Evolutionary conservation across 2,888 invertebrate species (phyloP).

Genomic region (Nemurella pictetii): DNA sequence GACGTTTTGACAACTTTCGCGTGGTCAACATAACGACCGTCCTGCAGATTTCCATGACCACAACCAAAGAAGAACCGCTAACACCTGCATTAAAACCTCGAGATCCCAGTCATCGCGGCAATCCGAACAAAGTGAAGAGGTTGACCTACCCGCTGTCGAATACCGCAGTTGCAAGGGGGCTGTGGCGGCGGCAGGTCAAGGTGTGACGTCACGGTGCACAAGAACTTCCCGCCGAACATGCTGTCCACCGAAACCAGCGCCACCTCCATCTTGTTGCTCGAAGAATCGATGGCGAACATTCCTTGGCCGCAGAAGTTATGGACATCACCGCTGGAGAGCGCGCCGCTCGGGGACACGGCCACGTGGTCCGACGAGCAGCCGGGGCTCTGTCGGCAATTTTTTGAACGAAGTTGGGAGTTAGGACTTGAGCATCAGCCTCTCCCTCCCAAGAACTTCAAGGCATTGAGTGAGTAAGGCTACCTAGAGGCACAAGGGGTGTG

Average conservation of each 20-base stretch:
- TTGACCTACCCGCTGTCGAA: conserved; percentile 46
- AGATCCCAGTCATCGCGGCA: too few relatives aligned
- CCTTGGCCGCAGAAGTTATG: conserved; percentile 61
- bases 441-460: too few relatives aligned
- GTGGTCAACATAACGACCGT: too few relatives aligned
- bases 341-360: conserved; percentile 57
- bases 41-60: too few relatives aligned
- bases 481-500: too few relatives aligned
- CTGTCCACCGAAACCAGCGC: conserved; percentile 36
- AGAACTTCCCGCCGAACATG: not conserved
- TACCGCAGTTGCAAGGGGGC: conserved; percentile 59
- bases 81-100: not conserved
- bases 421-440: not conserved
- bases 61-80: conserved; percentile 30
- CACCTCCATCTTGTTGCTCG: conserved; percentile 46
- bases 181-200: conserved; percentile 38
- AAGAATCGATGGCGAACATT: conserved; percentile 46
- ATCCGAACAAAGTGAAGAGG: too few relatives aligned
- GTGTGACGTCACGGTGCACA: not conserved
- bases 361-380: conserved; percentile 57
- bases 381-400: not conserved
- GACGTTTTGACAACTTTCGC: too few relatives aligned
- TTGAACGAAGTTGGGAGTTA: not conserved
- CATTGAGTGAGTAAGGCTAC: too few relatives aligned
- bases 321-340: conserved; percentile 52